Percentiles rank a stretch among this genome's conserved stretches.
Conservation (phyloP, 2,797 vertebrate species). For the Sebastes steindachneri region DNA sequence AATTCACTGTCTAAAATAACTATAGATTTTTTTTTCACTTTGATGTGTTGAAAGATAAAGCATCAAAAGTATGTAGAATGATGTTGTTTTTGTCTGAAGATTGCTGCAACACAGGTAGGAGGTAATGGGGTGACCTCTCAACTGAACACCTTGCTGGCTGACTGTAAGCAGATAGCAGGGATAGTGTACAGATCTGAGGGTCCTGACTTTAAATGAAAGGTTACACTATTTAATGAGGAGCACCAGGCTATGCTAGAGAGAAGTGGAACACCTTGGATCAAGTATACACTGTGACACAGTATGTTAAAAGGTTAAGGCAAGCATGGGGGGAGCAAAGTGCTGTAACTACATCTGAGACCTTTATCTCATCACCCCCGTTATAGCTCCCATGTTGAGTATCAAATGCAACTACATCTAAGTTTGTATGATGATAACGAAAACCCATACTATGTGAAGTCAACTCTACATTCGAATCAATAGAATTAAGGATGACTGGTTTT, state of each 20-base stretch:
- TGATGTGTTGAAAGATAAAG: too few species aligned
- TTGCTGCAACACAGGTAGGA: neutral
- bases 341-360: slow-evolving; percentile 23
- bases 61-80: too few species aligned
- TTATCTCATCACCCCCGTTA: slow-evolving; percentile 32
- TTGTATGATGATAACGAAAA: neutral
- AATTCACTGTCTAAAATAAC: too few species aligned
- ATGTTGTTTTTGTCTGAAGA: too few species aligned
- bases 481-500: neutral
- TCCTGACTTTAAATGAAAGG: slow-evolving; percentile 37
- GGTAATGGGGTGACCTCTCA: slow-evolving; percentile 2
- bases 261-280: slow-evolving; percentile 9
- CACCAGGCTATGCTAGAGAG: slow-evolving; percentile 12
- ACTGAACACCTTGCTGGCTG: slow-evolving; percentile 7
- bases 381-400: slow-evolving; percentile 3
- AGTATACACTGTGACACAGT: slow-evolving; percentile 12
- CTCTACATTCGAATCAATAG: neutral
- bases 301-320: slow-evolving; percentile 36
- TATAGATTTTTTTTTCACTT: too few species aligned
- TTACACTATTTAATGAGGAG: slow-evolving; percentile 47
- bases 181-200: slow-evolving; percentile 15
- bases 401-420: neutral
- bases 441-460: neutral
- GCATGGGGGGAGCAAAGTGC: slow-evolving; percentile 9
- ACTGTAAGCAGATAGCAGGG: slow-evolving; percentile 17